Evolutionary conservation across 2,797 vertebrate species (phyloP).

Genomic region (Enteromius radiatus): DNA sequence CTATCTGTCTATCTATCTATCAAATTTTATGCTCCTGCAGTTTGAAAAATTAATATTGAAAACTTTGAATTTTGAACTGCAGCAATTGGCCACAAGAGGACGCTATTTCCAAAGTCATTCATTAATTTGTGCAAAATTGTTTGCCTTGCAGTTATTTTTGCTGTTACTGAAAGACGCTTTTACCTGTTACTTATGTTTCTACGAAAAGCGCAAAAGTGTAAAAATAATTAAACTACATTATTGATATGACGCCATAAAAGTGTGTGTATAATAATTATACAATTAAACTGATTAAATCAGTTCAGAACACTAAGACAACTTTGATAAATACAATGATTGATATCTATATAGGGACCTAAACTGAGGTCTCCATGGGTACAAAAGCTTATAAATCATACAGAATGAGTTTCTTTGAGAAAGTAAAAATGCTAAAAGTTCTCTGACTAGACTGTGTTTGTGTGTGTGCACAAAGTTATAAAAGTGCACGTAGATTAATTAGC

Average conservation of each 20-base stretch:
- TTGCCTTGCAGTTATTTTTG: background rate
- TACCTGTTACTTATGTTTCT: too few species aligned
- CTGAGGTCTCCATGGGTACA: too few species aligned
- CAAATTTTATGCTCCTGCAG: too few species aligned
- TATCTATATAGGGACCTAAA: too few species aligned
- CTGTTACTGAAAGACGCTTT: too few species aligned
- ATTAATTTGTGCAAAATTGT: background rate
- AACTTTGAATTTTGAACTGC: background rate
- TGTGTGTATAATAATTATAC: background rate
- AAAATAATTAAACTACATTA: background rate
- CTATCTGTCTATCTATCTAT: too few species aligned
- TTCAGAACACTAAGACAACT: too few species aligned
- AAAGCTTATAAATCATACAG: too few species aligned
- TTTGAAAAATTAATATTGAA: background rate
- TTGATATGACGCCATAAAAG: background rate
- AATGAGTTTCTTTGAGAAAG: too few species aligned
- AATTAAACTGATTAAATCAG: background rate
- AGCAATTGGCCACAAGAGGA: conserved; percentile 19
- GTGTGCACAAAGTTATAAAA: background rate
- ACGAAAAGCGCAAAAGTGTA: background rate
- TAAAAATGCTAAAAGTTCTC: too few species aligned
- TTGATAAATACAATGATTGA: too few species aligned
- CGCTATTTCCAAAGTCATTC: background rate
- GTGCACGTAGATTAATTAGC: background rate
- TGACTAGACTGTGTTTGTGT: too few species aligned